Evolutionary conservation across 2,113 vertebrate genomes (phyloP), one percentile per base, ranked within the genome.

Genomic region (Danionella cerebrum): DNA sequence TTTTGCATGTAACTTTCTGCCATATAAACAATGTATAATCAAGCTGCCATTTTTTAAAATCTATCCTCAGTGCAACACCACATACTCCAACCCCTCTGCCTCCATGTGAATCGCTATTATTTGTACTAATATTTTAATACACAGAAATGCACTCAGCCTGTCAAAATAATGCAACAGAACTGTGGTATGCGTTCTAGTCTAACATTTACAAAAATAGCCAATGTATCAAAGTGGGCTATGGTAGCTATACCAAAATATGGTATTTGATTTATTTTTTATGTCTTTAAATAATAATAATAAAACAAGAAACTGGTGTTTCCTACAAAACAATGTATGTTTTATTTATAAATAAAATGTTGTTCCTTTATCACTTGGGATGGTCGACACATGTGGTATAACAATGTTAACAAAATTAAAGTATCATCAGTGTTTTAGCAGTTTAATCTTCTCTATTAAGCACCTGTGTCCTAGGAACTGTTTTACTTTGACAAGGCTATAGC

Each of bases 1-100:
- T 78, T 77, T 67, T 83, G 85, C 86, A 88, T 85, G 86, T 87
- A 52, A 51, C 70, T 82, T 63, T 76, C 70, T 70, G 57, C 55
- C 62, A 55, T 53, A 38, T 35, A 59, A 69, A 80, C 14, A 33
- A 80, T 53, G 75, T 12, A 36, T 70, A 50, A 39, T 33, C 42
- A 52, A 68, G 42, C 52, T 67, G 51, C 24, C 52, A 35, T 64
- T 73, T 72, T 48, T 62, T 48, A 53, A 42, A 45, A 29, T 73
- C 44, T 72, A 24, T 55, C 63, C 41, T 29, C 24, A 65, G 59
- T 57, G n/a, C 39, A 72, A 53, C 36, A 19, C 24, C 53, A 22
- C n/a, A 69, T 22, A 67, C 33, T 53, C 66, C 35, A 36, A 63
- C 52, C 65, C 41, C 48, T 16, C 16, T 33, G 25, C n/a, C n/a